phyloP scores from a whole-genome alignment of 53 echinoderm and acorn worm species.

The Astropecten irregularis region DNA sequence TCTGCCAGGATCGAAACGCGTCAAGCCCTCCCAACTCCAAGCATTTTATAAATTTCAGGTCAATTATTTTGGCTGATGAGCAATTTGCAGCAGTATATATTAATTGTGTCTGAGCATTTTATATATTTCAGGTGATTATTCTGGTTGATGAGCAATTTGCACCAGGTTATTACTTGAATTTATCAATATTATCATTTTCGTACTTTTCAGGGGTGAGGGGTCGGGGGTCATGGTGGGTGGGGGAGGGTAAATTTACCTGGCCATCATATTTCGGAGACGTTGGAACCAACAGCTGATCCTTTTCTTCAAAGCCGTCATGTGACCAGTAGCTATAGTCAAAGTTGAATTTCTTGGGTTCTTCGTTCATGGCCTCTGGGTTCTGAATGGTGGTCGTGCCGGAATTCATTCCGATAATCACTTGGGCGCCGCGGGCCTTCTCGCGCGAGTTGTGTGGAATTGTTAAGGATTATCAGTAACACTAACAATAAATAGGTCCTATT shows the following conservation, averaged over 20 bases:
- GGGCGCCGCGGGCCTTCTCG: conserved; percentile 87
- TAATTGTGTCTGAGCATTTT: too few species aligned
- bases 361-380: conserved; percentile 77
- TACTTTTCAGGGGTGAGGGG: too few species aligned
- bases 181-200: too few species aligned
- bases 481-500: neutral
- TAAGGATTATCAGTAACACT: conserved; percentile 1
- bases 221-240: too few species aligned
- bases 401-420: conserved; percentile 88
- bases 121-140: too few species aligned
- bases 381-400: conserved; percentile 84
- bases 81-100: too few species aligned
- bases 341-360: conserved; percentile 87
- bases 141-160: too few species aligned
- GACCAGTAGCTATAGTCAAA: conserved; percentile 99
- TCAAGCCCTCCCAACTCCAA: too few species aligned
- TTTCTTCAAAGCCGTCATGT: conserved; percentile 81
- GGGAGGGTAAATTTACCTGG: conserved; percentile 87
- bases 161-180: too few species aligned
- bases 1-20: too few species aligned
- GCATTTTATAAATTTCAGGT: too few species aligned
- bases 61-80: too few species aligned
- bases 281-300: conserved; percentile 68
- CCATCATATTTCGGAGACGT: conserved; percentile 73
- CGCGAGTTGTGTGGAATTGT: conserved; percentile 84